A percentile compares a stretch with the other conserved stretches of the same genome.
These are phyloP conservation scores for Heliconius ethilla DNA, from an alignment of 2,888 invertebrate species.

Conservation along the genomic window DNA sequence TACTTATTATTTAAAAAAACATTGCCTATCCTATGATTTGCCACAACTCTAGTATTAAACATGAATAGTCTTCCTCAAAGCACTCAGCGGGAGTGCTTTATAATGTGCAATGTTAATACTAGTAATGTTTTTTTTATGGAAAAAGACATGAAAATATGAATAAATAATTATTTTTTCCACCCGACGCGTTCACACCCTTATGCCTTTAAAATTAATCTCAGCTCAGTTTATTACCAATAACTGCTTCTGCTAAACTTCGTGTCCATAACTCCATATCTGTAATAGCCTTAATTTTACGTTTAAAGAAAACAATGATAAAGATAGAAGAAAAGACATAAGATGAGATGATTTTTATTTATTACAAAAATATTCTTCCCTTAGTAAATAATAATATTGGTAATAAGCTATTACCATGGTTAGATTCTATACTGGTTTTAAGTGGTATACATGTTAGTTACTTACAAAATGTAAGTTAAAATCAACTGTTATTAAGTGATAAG, in stretches of 20 bases:
- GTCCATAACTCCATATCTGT: not conserved
- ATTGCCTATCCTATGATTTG: too few relatives aligned
- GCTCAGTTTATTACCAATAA: not conserved
- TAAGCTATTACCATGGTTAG: slow-evolving; percentile 10
- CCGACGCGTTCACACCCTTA: too few relatives aligned
- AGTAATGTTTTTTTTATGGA: too few relatives aligned
- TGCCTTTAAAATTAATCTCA: not conserved
- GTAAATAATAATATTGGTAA: not conserved
- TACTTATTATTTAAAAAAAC: too few relatives aligned
- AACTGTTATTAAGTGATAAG: not conserved
- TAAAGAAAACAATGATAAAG: not conserved
- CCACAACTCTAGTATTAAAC: too few relatives aligned
- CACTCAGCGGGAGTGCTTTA: too few relatives aligned
- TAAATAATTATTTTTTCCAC: too few relatives aligned
- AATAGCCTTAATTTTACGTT: not conserved
- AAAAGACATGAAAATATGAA: too few relatives aligned
- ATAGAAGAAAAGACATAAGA: slow-evolving; percentile 1
- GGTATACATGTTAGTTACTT: slow-evolving; percentile 2
- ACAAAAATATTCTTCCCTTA: slow-evolving; percentile 24
- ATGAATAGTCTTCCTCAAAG: too few relatives aligned
- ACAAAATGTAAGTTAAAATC: not conserved
- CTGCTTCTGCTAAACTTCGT: too few relatives aligned
- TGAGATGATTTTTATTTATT: slow-evolving; percentile 24
- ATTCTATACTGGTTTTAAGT: not conserved
- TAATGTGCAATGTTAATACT: too few relatives aligned